Evolutionary conservation across 2,113 vertebrate genomes (phyloP).

Genomic region (Anseranas semipalmata): DNA sequence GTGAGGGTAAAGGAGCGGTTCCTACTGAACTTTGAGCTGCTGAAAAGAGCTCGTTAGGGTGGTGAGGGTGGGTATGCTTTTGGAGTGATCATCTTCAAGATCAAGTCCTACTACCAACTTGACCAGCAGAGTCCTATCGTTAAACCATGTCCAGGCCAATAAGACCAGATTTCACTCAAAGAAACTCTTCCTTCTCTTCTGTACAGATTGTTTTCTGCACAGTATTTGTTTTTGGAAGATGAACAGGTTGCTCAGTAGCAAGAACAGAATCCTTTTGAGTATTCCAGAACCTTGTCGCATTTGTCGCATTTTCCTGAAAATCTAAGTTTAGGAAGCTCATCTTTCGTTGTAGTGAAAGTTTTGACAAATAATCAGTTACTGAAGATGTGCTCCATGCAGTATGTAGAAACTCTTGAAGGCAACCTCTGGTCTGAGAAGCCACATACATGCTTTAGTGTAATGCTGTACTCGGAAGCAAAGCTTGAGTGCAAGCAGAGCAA

Average conservation of each 20-base stretch:
- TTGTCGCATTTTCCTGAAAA: not conserved
- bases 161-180: not conserved
- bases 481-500: not conserved
- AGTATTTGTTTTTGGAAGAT: not conserved
- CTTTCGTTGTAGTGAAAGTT: not conserved
- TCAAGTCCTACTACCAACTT: not conserved
- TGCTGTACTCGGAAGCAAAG: not conserved
- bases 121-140: not conserved
- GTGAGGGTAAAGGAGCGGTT: not conserved
- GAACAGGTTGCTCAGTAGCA: not conserved
- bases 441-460: not conserved
- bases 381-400: not conserved
- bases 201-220: not conserved
- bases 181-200: not conserved
- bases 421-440: not conserved
- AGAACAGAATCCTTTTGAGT: not conserved
- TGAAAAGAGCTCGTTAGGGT: not conserved
- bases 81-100: not conserved
- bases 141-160: not conserved
- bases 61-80: not conserved
- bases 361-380: not conserved
- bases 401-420: not conserved
- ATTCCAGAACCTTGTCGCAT: not conserved
- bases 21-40: not conserved
- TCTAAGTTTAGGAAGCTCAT: not conserved